Conservation (phyloP, 2,113 vertebrate genomes). For the Eonycteris spelaea region DNA sequence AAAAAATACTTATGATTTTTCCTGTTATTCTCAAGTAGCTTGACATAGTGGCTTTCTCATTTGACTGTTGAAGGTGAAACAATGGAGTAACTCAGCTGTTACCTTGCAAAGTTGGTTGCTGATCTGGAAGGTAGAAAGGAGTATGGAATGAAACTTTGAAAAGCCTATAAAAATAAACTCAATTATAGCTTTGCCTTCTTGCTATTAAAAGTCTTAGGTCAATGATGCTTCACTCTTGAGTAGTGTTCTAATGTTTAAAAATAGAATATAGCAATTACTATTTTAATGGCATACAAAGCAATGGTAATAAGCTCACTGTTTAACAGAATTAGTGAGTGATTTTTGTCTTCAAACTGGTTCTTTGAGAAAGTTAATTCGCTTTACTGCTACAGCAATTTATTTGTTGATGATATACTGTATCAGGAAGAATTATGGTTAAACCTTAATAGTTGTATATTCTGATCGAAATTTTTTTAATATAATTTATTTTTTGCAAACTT, state of each 20-base stretch:
- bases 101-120: background rate
- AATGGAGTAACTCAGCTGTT: background rate
- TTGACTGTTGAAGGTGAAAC: background rate
- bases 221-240: background rate
- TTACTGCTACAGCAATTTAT: background rate
- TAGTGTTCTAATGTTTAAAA: background rate
- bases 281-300: background rate
- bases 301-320: background rate
- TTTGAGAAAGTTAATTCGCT: slow-evolving; percentile 7
- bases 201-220: background rate
- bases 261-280: background rate
- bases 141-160: background rate
- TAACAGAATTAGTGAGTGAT: background rate
- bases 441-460: background rate
- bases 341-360: background rate
- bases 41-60: background rate
- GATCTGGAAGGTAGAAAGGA: background rate
- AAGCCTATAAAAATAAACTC: background rate
- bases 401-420: background rate
- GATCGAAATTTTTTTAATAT: background rate
- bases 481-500: background rate
- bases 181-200: background rate
- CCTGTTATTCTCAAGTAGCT: background rate
- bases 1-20: background rate
- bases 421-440: background rate